Percentiles rank a stretch among this genome's conserved stretches.
phyloP scores from a whole-genome alignment of 35 echinoderm and acorn worm genomes.

The Eucidaris tribuloides region DNA sequence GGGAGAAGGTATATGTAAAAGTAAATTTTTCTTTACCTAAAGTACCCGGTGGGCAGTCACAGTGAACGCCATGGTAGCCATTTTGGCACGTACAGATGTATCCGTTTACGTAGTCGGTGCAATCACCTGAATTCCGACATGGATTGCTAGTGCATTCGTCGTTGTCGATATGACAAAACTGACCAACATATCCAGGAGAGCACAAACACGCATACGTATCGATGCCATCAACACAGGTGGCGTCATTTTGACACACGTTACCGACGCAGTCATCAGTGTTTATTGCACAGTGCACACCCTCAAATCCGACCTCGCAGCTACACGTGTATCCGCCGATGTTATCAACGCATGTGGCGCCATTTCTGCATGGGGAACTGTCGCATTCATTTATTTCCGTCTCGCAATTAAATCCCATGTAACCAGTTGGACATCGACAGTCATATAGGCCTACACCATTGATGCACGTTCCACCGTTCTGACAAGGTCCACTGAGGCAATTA shows the following conservation, averaged over 20 bases:
- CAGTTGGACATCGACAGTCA: constrained; percentile 33
- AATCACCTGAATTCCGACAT: constrained; percentile 46
- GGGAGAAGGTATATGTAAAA: too few relatives aligned
- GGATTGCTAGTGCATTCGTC: constrained; percentile 51
- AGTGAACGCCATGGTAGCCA: neutral
- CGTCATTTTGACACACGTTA: constrained; percentile 35
- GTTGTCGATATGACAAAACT: constrained; percentile 43
- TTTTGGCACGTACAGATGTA: neutral
- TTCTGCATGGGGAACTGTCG: constrained; percentile 5
- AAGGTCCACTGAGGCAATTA: constrained; percentile 33
- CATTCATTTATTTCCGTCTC: constrained; percentile 34
- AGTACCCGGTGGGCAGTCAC: constrained; percentile 18
- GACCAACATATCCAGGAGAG: constrained; percentile 18
- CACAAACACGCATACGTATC: constrained; percentile 24
- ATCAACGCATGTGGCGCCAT: constrained; percentile 27
- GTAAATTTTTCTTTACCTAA: too few relatives aligned
- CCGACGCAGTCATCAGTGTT: constrained; percentile 34
- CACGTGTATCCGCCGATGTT: neutral
- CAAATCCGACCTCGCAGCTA: constrained; percentile 27
- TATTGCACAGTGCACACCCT: constrained; percentile 6
- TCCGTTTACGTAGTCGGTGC: constrained; percentile 20
- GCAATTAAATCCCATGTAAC: constrained; percentile 30
- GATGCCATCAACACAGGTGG: constrained; percentile 26
- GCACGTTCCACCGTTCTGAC: constrained; percentile 33
- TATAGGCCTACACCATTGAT: constrained; percentile 22